phyloP scores from a whole-genome alignment of 2,113 vertebrate species.

The Cervus canadensis region DNA sequence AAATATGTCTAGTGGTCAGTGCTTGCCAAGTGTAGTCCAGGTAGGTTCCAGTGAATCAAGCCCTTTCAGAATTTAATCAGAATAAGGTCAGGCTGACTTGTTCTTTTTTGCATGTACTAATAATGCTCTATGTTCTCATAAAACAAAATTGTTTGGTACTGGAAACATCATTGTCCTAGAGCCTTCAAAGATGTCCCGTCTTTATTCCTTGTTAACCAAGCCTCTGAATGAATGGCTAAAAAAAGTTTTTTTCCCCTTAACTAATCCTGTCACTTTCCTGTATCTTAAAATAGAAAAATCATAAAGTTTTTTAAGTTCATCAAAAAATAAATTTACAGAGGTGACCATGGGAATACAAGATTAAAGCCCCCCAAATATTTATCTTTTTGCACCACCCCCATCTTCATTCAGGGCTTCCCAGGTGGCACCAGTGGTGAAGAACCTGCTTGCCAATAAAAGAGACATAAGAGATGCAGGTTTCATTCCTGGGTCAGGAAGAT shows the following conservation, averaged over 20 bases:
- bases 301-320: background rate
- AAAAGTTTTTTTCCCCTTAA: background rate
- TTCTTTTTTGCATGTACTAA: background rate
- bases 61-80: background rate
- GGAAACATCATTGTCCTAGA: background rate
- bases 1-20: background rate
- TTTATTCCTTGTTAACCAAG: background rate
- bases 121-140: slow-evolving; percentile 11
- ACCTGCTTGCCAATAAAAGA: background rate
- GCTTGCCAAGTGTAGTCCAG: background rate
- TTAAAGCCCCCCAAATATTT: background rate
- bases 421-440: background rate
- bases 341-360: background rate
- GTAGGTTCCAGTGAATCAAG: background rate
- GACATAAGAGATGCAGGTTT: background rate
- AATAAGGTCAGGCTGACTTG: slow-evolving; percentile 32
- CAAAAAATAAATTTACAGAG: background rate
- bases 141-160: background rate
- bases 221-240: background rate
- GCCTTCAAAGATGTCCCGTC: background rate
- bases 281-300: background rate
- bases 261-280: background rate
- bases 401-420: background rate
- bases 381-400: background rate
- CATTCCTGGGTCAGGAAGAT: background rate